Conservation (phyloP, 1,140 invertebrate genomes). For the Kradibia gibbosae region DNA sequence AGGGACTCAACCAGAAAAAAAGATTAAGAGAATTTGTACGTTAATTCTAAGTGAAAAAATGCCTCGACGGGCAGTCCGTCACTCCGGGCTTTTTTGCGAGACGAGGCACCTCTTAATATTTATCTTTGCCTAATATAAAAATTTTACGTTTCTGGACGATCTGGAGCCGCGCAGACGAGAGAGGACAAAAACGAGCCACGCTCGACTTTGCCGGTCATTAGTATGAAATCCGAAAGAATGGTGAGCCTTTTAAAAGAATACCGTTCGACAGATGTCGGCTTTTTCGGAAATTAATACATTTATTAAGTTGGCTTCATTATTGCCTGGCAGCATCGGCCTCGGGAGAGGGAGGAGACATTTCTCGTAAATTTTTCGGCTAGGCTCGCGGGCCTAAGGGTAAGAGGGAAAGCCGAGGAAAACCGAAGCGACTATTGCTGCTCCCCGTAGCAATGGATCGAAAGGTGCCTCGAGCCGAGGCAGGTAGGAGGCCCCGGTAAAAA, state of each 20-base stretch:
- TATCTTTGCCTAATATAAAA: neutral
- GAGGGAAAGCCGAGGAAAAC: neutral
- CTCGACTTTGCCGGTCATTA: neutral
- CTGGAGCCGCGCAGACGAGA: neutral
- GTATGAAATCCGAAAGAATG: neutral
- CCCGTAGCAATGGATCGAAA: neutral
- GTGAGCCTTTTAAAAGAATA: neutral
- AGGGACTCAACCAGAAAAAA: conserved; percentile 36
- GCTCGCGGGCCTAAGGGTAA: too few species aligned
- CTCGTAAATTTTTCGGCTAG: too few species aligned
- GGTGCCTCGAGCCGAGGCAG: too few species aligned
- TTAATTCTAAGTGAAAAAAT: neutral
- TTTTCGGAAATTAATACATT: neutral
- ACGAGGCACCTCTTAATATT: neutral
- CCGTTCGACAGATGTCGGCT: neutral
- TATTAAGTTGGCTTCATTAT: neutral
- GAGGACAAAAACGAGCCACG: neutral
- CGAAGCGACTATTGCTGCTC: neutral
- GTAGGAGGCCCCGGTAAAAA: too few species aligned
- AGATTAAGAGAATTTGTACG: neutral
- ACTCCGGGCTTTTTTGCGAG: neutral
- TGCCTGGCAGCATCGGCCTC: neutral
- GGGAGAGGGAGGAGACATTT: too few species aligned
- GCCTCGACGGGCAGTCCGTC: neutral
- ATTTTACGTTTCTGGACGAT: neutral